Evolutionary conservation across 64 coral and sea anemone species (phyloP), one percentile per base, ranked within the genome.

Genomic region (Dendronephthya gigantea): DNA sequence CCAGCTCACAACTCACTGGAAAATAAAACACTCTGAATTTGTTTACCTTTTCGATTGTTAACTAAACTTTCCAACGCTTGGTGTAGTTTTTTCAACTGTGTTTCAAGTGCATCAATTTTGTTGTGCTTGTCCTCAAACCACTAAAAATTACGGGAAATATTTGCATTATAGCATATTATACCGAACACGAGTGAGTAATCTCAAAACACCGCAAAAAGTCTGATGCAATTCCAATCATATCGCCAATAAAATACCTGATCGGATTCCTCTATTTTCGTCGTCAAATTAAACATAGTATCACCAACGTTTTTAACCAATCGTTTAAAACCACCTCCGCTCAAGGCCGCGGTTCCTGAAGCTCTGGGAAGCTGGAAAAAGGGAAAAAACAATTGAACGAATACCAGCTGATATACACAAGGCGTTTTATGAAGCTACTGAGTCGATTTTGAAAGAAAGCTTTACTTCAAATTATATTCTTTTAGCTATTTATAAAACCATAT

Each of bases 41-140:
- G 88, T 83, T 49, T 81, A 98, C 95, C 95, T 93, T 93, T 93
- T 28, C 92, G 75, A 68, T 93, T 88, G 19, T 89, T 22, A 37
- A 91, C 87, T 62, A 98, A 90, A 31, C 84, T 72, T 86, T 98
- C 95, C 43, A 98, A 82, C 66, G 88, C 93, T 38, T 93, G 95
- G 58, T 98, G 92, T 40, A 98, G 95, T 83, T 98, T 98, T 69
- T 91, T 98, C 9, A 98, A 81, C 45, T 98, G 95, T 25, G 85
- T 92, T n/a, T 98, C 95, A 30, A 98, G 87, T 22, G 90, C 93
- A 56, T 98, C 95, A 82, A 98, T 88, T 22, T 98, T 92, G 15
- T 90, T 88, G 32, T 98, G 95, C 76, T 93, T 98, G 59, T 98
- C 95, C 43, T 93, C 92, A 91, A 98, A 98, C 95, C 95, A 98